Evolutionary conservation across 2,797 vertebrate genomes (phyloP).

Genomic region (Labroides dimidiatus): DNA sequence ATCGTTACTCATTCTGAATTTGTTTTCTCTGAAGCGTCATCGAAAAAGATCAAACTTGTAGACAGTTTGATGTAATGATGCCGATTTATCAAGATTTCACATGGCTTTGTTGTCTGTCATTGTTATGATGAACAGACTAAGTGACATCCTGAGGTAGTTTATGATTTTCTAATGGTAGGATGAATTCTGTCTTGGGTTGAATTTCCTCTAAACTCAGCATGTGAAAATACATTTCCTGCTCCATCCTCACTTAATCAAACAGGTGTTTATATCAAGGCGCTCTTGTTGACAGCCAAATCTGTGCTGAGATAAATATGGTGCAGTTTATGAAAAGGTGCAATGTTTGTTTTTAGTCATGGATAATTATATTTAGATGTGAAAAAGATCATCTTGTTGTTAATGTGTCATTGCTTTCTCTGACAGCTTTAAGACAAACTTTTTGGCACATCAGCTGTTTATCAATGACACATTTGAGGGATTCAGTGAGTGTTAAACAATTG

Average conservation of each 20-base stretch:
- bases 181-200: slow-evolving; percentile 8
- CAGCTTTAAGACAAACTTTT: slow-evolving; percentile 8
- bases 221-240: slow-evolving; percentile 27
- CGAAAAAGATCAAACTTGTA: slow-evolving; percentile 23
- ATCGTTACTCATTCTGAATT: slow-evolving; percentile 36
- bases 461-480: neutral
- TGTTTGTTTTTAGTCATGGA: neutral
- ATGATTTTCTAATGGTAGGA: slow-evolving; percentile 4
- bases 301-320: slow-evolving; percentile 18
- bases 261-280: neutral
- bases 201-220: slow-evolving; percentile 6
- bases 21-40: slow-evolving; percentile 41
- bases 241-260: slow-evolving; percentile 12
- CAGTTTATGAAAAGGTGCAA: slow-evolving; percentile 2
- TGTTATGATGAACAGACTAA: slow-evolving; percentile 11
- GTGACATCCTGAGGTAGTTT: slow-evolving; percentile 14
- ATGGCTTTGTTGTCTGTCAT: slow-evolving; percentile 29
- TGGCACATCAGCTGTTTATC: neutral
- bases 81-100: slow-evolving; percentile 28
- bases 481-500: neutral
- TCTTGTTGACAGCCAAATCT: slow-evolving; percentile 9
- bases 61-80: slow-evolving; percentile 19
- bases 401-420: neutral
- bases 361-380: neutral
- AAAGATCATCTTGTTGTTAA: neutral